Conservation (phyloP, 2,888 invertebrate genomes). For the Cenopis cana region DNA sequence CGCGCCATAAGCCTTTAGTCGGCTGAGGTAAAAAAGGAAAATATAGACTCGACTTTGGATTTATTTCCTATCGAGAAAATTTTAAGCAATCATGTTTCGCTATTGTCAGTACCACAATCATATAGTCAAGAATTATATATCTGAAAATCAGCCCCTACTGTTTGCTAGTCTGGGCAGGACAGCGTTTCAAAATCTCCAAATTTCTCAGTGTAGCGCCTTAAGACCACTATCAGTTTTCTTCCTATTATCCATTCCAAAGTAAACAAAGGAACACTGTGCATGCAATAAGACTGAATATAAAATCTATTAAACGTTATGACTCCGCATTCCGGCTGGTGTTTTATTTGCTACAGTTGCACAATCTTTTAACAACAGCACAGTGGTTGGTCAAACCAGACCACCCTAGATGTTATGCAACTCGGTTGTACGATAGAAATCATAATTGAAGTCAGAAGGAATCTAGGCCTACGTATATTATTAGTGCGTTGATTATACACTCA, state of each 20-base stretch:
- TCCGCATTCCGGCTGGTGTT: background rate
- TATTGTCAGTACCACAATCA: too few species aligned
- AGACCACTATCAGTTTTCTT: background rate
- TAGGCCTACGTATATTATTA: background rate
- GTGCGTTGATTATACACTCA: background rate
- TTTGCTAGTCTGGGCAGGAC: too few species aligned
- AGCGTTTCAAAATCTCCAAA: too few species aligned
- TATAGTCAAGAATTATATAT: too few species aligned
- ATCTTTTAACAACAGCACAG: background rate
- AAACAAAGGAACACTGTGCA: constrained; percentile 4
- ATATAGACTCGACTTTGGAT: too few species aligned
- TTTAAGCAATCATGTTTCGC: too few species aligned
- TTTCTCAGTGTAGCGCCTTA: too few species aligned
- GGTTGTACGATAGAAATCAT: background rate
- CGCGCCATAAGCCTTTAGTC: too few species aligned
- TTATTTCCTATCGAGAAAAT: too few species aligned
- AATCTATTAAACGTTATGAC: constrained; percentile 17
- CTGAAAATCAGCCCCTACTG: too few species aligned
- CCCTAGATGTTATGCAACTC: constrained; percentile 4
- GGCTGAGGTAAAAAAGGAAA: too few species aligned
- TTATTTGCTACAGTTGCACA: background rate
- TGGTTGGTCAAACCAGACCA: constrained; percentile 16
- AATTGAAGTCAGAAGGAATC: background rate
- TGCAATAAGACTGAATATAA: background rate
- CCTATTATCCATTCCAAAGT: background rate